Evolutionary conservation across 2,888 invertebrate genomes (phyloP), one percentile per base, ranked within the genome.

Genomic region (Mythimna impura): DNA sequence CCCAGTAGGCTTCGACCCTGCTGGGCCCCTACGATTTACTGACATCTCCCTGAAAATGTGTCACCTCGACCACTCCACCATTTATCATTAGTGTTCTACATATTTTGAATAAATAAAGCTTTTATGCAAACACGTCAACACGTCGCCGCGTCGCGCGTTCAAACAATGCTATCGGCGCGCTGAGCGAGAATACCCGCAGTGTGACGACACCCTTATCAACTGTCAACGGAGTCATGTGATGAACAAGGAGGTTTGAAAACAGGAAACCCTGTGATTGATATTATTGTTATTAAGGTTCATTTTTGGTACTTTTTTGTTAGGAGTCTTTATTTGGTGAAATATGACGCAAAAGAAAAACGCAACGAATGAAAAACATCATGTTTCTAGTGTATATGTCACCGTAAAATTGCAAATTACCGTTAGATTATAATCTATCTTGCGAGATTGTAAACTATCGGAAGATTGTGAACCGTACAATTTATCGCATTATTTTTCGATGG

Each of bases 151-250:
- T 75, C 22, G n/a, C 50, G 50, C 50, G 67, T 67, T 64, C 79
- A 86, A 86, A 86, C 86, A 86, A 83, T 79, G 76, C 54, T 86
- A 82, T 85, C 83, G 69, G 64, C 50, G 66, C 66, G 69, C 71
- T 66, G 74, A 69, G 82, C 81, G 76, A 80, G 74, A 80, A 79
- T 74, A 79, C 73, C 83, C 76, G 82, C 87, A 85, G 78, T 87
- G 85, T 89, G 88, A 85, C 85, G 83, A 73, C 78, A 83, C 76
- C 85, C 83, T 88, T 88, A 87, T 88, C 89, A 79, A 30, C 58
- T 77, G 84, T 80, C 85, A 83, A 66, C 72, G 52, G 69, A 76
- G 62, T 80, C 80, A 73, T 72, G 67, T 73, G 78, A 81, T 64
- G 64, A 66, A 70, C 66, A 64, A 50, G 65, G 72, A 62, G 58